These are phyloP conservation scores for Corythornis madagascariensis DNA, from an alignment of 2,113 vertebrate species.

Conservation along the genomic window DNA sequence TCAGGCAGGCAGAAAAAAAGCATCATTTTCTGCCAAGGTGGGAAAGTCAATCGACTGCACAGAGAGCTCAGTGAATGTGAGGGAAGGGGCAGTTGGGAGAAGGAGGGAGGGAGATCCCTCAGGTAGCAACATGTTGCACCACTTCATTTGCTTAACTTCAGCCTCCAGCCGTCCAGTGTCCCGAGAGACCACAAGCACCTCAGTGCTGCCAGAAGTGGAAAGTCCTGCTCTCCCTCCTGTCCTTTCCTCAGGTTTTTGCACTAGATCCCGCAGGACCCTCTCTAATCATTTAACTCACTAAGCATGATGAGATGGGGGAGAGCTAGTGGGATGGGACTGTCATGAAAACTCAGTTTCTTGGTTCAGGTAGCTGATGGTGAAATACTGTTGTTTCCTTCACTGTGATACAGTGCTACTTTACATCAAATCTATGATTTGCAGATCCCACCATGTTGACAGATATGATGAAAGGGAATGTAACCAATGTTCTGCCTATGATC, in stretches of 20 bases:
- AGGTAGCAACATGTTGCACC: not conserved
- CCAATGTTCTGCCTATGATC: slow-evolving; percentile 98
- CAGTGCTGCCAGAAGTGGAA: not conserved
- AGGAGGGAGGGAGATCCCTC: not conserved
- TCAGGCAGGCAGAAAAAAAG: not conserved
- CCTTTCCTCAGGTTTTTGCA: not conserved
- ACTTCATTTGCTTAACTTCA: not conserved
- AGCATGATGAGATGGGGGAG: too few relatives aligned
- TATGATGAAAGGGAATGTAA: slow-evolving; percentile 99
- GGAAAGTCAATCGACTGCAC: not conserved
- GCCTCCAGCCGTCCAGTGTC: not conserved
- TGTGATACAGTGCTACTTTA: not conserved
- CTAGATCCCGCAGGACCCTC: not conserved
- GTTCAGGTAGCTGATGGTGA: not conserved
- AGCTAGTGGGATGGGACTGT: not conserved
- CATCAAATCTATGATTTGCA: slow-evolving; percentile 54
- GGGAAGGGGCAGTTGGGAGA: too few relatives aligned
- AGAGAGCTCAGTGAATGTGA: not conserved
- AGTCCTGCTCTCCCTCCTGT: not conserved
- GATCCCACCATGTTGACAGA: slow-evolving; percentile 98
- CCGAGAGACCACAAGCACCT: not conserved
- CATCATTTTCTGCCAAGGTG: not conserved
- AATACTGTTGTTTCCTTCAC: not conserved
- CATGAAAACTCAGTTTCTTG: not conserved
- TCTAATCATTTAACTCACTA: not conserved